These are phyloP conservation scores for Panulirus ornatus DNA, from an alignment of 1,140 invertebrate species.

Conservation along the genomic window DNA sequence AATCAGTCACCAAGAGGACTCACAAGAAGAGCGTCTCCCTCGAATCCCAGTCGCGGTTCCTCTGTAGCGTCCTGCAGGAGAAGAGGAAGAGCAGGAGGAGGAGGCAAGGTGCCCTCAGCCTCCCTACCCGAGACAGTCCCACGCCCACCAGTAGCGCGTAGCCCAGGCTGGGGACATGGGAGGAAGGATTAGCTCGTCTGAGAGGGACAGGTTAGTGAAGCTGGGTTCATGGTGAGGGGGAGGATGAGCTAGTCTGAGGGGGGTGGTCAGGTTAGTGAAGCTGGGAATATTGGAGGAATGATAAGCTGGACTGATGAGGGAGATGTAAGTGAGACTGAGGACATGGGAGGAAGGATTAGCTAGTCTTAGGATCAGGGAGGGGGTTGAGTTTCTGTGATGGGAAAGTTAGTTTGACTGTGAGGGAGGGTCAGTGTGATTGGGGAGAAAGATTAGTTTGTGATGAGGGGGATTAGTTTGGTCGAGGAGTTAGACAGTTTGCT, in stretches of 20 bases:
- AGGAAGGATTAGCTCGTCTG: background rate
- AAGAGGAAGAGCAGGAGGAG: slow-evolving; percentile 82
- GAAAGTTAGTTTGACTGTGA: too few relatives aligned
- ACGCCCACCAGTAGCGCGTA: slow-evolving; percentile 83
- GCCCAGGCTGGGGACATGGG: slow-evolving; percentile 81
- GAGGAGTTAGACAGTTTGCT: too few relatives aligned
- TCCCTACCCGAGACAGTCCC: slow-evolving; percentile 80
- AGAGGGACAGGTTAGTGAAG: background rate
- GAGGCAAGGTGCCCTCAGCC: slow-evolving; percentile 82
- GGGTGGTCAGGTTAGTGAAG: background rate
- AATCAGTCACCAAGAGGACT: slow-evolving; percentile 44
- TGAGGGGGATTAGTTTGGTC: too few relatives aligned
- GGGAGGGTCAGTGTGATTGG: too few relatives aligned
- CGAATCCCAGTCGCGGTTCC: slow-evolving; percentile 89
- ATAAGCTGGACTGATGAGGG: background rate
- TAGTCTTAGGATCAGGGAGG: too few relatives aligned
- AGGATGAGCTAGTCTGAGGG: background rate
- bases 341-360: too few relatives aligned
- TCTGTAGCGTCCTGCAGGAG: slow-evolving; percentile 83
- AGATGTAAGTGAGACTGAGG: too few relatives aligned
- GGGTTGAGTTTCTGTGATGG: too few relatives aligned
- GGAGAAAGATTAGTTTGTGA: too few relatives aligned
- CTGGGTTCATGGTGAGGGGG: background rate
- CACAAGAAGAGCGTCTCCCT: slow-evolving; percentile 87
- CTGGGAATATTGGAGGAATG: background rate